Conservation (phyloP, 2,797 vertebrate genomes). For the Ataeniobius toweri region DNA sequence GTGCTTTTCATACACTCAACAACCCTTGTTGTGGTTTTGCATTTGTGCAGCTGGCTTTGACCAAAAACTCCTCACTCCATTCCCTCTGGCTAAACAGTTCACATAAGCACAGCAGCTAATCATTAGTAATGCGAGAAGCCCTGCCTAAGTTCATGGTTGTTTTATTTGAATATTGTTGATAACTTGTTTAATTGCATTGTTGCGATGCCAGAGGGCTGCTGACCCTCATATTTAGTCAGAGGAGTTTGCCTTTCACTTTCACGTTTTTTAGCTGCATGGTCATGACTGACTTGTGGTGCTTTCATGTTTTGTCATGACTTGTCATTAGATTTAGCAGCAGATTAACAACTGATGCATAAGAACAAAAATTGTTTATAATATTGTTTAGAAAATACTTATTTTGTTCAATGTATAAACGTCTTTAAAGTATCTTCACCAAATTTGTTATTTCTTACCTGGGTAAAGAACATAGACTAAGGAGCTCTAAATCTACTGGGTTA, state of each 20-base stretch:
- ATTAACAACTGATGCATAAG: background rate
- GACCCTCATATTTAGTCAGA: constrained; percentile 4
- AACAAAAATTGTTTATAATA: background rate
- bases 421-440: constrained; percentile 30
- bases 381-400: background rate
- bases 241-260: background rate
- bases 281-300: background rate
- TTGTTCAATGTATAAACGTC: constrained; percentile 12
- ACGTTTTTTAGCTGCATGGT: background rate
- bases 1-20: constrained; percentile 8
- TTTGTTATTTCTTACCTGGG: constrained; percentile 60
- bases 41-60: constrained; percentile 28
- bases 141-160: constrained; percentile 9
- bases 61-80: constrained; percentile 15
- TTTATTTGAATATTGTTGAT: constrained; percentile 19
- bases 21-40: constrained; percentile 9
- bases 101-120: constrained; percentile 26
- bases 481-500: constrained; percentile 71
- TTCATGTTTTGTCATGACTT: constrained; percentile 5
- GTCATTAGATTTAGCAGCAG: constrained; percentile 5
- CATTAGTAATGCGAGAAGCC: constrained; percentile 17
- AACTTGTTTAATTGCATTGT: constrained; percentile 18
- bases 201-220: constrained; percentile 1
- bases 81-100: constrained; percentile 9
- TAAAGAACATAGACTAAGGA: constrained; percentile 66